Base-by-base conservation (phyloP, 2,797 vertebrate genomes). In the Staurois parvus region DNA sequence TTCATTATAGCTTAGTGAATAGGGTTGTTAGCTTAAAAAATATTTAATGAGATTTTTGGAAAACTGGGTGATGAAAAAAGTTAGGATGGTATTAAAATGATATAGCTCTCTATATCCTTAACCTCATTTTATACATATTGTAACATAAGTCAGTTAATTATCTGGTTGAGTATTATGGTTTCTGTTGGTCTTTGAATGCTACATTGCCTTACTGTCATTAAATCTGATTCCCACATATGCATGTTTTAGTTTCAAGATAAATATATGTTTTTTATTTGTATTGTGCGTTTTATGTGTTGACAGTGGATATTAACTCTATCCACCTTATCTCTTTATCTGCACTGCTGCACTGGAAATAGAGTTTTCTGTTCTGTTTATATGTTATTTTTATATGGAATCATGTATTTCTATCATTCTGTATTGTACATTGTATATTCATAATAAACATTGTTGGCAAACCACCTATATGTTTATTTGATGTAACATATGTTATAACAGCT, bases 391-490 rank as follows among this genome's bases (percentile, higher is more conserved):
- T 37, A 81, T 81, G 68, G n/a, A 81, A 81, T 72, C 48, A 29
- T 81, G 30, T 68, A 34, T 81, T 72, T 72, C n/a, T 81, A 72
- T 59, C 68, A 59, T 4, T 72, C 2, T 72, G 52, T 72, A 28
- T 40, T 81, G 48, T 62, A 26, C 52, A 59, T 59, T 6, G 21
- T 42, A 56, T 48, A 72, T 81, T 72, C 68, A 81, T 81, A 81
- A 72, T 81, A 81, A 81, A 81, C 26, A 81, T 81, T 72, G 30
- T 72, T 81, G 70, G 56, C 48, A 34, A 72, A 72, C 9, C 29
- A 72, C 3, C 40, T n/a, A 37, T 24, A 9, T 21, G 30, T 72
- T 29, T n/a, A 30, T 81, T 59, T 72, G 32, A 1, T 32, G 10
- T 42, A 66, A 19, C 28, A 66, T 52, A 52, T 3, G 7, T 19